Percentiles rank a stretch among this genome's conserved stretches.
These are phyloP conservation scores for Balaenoptera acutorostrata DNA, from an alignment of 2,113 vertebrate species.

Conservation along the genomic window DNA sequence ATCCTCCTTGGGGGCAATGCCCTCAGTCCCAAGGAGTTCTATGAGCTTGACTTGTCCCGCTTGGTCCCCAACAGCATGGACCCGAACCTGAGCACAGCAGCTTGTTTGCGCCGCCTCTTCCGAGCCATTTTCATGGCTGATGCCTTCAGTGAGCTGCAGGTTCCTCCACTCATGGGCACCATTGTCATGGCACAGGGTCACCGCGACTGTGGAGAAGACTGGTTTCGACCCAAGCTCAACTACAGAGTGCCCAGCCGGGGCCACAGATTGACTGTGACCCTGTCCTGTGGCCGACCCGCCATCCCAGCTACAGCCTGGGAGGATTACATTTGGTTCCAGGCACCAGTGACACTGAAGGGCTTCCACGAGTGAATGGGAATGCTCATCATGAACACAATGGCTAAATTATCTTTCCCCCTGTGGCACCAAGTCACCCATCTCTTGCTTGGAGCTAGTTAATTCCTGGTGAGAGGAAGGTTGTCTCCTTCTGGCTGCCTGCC, in stretches of 20 bases:
- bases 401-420: background rate
- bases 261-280: constrained; percentile 84
- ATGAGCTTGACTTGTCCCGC: constrained; percentile 92
- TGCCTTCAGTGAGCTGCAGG: constrained; percentile 89
- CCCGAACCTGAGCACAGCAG: constrained; percentile 81
- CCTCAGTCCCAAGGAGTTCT: constrained; percentile 91
- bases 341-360: constrained; percentile 90
- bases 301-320: constrained; percentile 68
- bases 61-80: constrained; percentile 80
- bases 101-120: constrained; percentile 91
- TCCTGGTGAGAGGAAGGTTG: background rate
- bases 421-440: background rate
- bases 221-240: constrained; percentile 94
- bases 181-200: constrained; percentile 89
- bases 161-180: constrained; percentile 85
- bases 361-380: constrained; percentile 84
- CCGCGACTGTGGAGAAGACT: constrained; percentile 89
- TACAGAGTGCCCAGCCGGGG: constrained; percentile 89
- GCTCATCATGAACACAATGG: background rate
- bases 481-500: background rate
- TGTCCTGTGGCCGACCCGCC: constrained; percentile 81
- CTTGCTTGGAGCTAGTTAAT: background rate
- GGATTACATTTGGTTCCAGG: constrained; percentile 96
- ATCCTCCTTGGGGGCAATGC: constrained; percentile 90
- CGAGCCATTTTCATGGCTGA: constrained; percentile 92